A percentile compares a stretch with the other conserved stretches of the same genome.
Evolutionary conservation across 2,888 invertebrate species (phyloP).

Genomic region (Monochamus alternatus): DNA sequence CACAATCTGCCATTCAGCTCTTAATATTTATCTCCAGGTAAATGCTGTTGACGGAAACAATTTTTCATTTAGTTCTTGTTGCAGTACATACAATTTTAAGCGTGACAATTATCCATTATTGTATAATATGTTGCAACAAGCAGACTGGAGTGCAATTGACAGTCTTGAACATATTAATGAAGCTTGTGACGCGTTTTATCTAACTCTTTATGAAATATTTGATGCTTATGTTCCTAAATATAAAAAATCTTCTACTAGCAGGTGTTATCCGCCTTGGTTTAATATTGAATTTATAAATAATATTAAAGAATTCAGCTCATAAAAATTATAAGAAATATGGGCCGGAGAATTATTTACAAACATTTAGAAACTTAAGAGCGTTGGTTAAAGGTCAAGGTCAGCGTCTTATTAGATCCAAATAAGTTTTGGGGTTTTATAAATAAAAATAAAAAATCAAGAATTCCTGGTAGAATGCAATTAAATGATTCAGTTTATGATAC

Average conservation of each 20-base stretch:
- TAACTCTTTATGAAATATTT: background rate
- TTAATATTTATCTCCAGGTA: background rate
- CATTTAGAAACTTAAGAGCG: background rate
- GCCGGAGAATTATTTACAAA: background rate
- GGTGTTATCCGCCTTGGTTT: background rate
- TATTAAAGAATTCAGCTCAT: background rate
- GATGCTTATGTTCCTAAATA: background rate
- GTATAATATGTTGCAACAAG: background rate
- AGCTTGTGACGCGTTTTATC: background rate
- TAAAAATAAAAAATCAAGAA: no score
- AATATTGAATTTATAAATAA: background rate
- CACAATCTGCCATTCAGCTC: background rate
- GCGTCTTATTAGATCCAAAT: no score
- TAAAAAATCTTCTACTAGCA: background rate
- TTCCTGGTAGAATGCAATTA: no score
- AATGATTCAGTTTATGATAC: background rate
- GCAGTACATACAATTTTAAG: background rate
- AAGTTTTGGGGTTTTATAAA: no score
- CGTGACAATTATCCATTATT: background rate
- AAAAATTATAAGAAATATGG: background rate
- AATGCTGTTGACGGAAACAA: background rate
- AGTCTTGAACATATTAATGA: background rate
- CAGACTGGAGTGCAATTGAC: background rate
- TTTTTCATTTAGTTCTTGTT: background rate
- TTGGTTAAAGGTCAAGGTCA: background rate